Evolutionary conservation across 2,888 invertebrate species (phyloP).

Genomic region (Athrips mouffetella): DNA sequence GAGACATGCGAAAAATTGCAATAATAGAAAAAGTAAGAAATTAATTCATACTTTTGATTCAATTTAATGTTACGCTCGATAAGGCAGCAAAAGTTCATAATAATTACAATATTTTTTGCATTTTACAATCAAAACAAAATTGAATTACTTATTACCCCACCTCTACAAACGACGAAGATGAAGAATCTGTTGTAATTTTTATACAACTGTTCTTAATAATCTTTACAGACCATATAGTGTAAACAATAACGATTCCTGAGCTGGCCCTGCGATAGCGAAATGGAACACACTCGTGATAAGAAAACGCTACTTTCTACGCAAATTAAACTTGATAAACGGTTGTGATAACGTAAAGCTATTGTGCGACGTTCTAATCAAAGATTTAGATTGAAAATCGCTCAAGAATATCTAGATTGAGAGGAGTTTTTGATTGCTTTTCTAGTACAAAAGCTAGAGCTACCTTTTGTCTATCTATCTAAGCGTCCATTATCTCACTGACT

Average conservation of each 20-base stretch:
- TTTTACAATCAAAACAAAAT: too few relatives aligned
- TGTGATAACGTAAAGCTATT: slow-evolving; percentile 59
- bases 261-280: slow-evolving; percentile 63
- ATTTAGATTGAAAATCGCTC: slow-evolving; percentile 67
- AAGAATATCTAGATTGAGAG: slow-evolving; percentile 41
- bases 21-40: too few relatives aligned
- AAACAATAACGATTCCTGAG: slow-evolving; percentile 65
- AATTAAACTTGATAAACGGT: slow-evolving; percentile 70
- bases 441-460: too few relatives aligned
- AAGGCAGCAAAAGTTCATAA: too few relatives aligned
- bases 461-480: too few relatives aligned
- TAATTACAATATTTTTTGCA: too few relatives aligned
- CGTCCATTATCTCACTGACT: too few relatives aligned
- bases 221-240: slow-evolving; percentile 63
- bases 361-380: slow-evolving; percentile 68
- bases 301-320: slow-evolving; percentile 67
- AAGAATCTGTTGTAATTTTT: neutral
- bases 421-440: slow-evolving; percentile 27
- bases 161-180: too few relatives aligned
- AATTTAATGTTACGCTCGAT: too few relatives aligned
- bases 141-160: too few relatives aligned
- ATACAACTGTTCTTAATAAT: slow-evolving; percentile 30
- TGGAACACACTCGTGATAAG: slow-evolving; percentile 64
- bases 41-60: too few relatives aligned
- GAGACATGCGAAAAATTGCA: too few relatives aligned